These are phyloP conservation scores for Nymphalis io DNA, from an alignment of 1,140 invertebrate species.

Conservation along the genomic window DNA sequence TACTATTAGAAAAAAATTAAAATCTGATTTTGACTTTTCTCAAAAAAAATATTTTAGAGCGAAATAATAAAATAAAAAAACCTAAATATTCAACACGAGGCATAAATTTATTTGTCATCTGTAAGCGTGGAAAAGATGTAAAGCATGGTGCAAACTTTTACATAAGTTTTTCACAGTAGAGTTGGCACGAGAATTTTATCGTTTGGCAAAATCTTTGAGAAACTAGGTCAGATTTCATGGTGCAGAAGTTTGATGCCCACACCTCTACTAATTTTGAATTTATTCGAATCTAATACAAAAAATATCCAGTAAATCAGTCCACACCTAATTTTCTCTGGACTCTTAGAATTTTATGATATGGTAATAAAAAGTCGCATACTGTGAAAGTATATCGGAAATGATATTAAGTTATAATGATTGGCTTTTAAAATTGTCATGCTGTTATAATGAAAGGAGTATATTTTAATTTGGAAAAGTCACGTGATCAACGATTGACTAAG, in stretches of 20 bases:
- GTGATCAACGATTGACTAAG: no score
- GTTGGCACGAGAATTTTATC: slow-evolving; percentile 8
- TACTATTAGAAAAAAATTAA: no score
- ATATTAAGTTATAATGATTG: no score
- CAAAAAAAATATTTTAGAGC: no score
- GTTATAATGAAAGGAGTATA: no score
- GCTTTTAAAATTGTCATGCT: no score
- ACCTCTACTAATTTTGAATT: slow-evolving; percentile 20
- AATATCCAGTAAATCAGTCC: slow-evolving; percentile 1
- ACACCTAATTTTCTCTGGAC: not conserved
- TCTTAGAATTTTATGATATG: no score
- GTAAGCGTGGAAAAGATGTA: slow-evolving; percentile 19
- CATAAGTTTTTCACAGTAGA: slow-evolving; percentile 15
- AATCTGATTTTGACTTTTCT: no score
- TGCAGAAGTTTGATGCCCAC: slow-evolving; percentile 20
- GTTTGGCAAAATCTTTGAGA: slow-evolving; percentile 5
- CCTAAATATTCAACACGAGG: not conserved
- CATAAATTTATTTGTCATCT: slow-evolving; percentile 3
- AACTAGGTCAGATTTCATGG: slow-evolving; percentile 27
- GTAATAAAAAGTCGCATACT: no score
- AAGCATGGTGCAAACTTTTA: slow-evolving; percentile 5
- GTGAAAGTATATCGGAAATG: no score
- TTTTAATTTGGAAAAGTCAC: no score
- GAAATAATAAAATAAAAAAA: not conserved
- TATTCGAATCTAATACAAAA: slow-evolving; percentile 2